Evolutionary conservation across 2,888 invertebrate genomes (phyloP).

Genomic region (Aporophyla lueneburgensis): DNA sequence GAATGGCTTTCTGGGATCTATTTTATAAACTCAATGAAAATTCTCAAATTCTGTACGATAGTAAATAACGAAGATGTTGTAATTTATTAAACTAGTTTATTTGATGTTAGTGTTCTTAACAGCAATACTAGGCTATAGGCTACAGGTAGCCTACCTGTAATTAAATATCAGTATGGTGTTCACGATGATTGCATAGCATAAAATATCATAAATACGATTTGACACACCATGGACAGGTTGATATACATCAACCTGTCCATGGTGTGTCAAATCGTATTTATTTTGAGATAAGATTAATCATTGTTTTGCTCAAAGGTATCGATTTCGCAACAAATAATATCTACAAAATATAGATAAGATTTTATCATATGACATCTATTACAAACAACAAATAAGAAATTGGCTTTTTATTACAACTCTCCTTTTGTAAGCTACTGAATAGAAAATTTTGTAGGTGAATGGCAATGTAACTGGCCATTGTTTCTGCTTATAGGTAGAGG

Average conservation of each 20-base stretch:
- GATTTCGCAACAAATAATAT: background rate
- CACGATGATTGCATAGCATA: too few relatives aligned
- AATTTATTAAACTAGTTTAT: background rate
- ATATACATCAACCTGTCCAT: too few relatives aligned
- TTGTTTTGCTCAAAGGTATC: background rate
- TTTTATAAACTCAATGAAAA: slow-evolving; percentile 70
- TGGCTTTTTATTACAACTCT: background rate
- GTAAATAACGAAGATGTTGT: background rate
- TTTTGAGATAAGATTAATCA: background rate
- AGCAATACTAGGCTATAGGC: background rate
- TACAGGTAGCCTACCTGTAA: too few relatives aligned
- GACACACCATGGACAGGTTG: too few relatives aligned
- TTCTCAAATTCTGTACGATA: slow-evolving; percentile 55
- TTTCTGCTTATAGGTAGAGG: background rate
- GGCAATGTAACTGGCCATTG: background rate
- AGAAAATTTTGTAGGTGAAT: background rate
- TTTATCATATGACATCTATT: background rate
- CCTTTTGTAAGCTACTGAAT: background rate
- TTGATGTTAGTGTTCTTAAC: background rate
- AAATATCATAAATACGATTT: too few relatives aligned
- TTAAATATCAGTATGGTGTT: too few relatives aligned
- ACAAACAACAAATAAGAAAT: background rate
- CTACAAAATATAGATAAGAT: too few relatives aligned
- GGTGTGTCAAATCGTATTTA: background rate
- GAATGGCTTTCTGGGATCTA: slow-evolving; percentile 75